Evolutionary conservation across 2,888 invertebrate species (phyloP), one percentile per base, ranked within the genome.

Genomic region (Nymphalis c-album): DNA sequence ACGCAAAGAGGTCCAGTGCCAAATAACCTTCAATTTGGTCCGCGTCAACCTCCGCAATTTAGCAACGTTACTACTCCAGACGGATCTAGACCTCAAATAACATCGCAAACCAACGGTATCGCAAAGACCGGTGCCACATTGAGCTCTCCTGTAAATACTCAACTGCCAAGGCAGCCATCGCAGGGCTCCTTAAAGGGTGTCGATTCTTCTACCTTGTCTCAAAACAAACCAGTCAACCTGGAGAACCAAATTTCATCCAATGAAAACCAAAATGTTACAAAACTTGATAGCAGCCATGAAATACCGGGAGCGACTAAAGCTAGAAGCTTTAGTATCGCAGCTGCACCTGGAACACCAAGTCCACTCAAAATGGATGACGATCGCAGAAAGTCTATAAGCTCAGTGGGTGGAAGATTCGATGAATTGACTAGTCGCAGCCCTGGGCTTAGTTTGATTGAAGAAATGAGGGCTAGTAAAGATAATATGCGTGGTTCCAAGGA

Each of bases 301-400:
- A 80, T 88, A 71, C 80, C 90, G 71, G 90, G 90, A 70, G 81
- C 88, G 74, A 84, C 88, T 73, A 93, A 93, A 82, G 90, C 90
- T 45, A 88, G 93, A 79, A 93, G 93, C 76, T 93, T 84, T 71
- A 94, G 93, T 75, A 90, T 93, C 74, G 89, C 92, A 67, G 92
- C 92, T 45, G 92, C 93, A 73, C 87, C 91, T 53, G 91, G 91
- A 22, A 84, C 92, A 70, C 88, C 90, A 53, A 90, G 89, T 73
- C 88, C 89, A 45, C 79, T 89, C 60, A 88, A 90, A 77, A 71
- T 83, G 70, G 91, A 92, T 72, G 94, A 93, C 74, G 93, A 93
- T 77, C 84, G 93, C 61, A 84, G 93, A 69, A 90, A 91, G 75
- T 93, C 93, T 7, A 84, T 92, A 17, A 93, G 92, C 75, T 85